These are phyloP conservation scores for Upupa epops DNA, from an alignment of 2,113 vertebrate genomes.

Conservation along the genomic window DNA sequence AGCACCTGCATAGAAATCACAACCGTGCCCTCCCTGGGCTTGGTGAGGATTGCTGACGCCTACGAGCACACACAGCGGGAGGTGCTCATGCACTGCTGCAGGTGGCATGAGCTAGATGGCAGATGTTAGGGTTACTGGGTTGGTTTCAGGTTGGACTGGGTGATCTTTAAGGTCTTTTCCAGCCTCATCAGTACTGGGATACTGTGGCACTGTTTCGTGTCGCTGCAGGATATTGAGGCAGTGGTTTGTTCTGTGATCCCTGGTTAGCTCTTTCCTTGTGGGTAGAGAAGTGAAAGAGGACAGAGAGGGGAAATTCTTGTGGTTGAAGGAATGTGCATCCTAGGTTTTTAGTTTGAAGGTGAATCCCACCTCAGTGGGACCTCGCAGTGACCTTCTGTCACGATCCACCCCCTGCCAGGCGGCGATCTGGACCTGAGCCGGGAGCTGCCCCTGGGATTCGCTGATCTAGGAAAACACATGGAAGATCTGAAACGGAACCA, in stretches of 20 bases:
- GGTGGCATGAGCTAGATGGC: too few relatives aligned
- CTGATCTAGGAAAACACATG: too few relatives aligned
- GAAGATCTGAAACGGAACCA: too few relatives aligned
- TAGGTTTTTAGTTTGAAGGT: background rate
- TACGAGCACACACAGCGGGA: background rate
- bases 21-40: background rate
- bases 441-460: too few relatives aligned
- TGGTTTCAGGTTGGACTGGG: too few relatives aligned
- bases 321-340: fast-evolving
- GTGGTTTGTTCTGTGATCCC: background rate
- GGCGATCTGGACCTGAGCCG: too few relatives aligned
- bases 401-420: too few relatives aligned
- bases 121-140: too few relatives aligned
- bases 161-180: too few relatives aligned
- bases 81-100: background rate
- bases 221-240: background rate
- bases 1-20: background rate
- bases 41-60: background rate
- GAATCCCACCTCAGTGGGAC: background rate
- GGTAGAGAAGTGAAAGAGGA: background rate
- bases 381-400: too few relatives aligned
- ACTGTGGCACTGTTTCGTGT: too few relatives aligned
- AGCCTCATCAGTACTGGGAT: too few relatives aligned
- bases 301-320: background rate
- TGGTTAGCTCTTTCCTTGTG: background rate